Conservation (phyloP, 1,140 invertebrate genomes). For the Drosophila tsacasi region DNA sequence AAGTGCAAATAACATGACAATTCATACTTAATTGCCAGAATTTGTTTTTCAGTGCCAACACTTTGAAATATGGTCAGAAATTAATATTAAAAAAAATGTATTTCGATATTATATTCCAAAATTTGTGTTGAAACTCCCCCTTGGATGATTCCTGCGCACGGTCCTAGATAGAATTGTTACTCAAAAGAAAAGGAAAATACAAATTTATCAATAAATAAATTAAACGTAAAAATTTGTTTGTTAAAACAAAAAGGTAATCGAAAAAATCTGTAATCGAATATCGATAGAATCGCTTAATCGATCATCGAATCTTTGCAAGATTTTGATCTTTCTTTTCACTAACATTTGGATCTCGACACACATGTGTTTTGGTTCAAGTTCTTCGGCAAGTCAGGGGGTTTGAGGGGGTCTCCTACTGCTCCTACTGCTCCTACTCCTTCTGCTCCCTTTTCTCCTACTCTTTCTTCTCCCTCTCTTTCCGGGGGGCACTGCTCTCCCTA, state of each 20-base stretch:
- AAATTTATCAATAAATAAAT: neutral
- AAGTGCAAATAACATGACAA: too few species aligned
- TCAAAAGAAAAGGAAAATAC: conserved; percentile 25
- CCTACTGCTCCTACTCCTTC: neutral
- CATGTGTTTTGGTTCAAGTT: conserved; percentile 66
- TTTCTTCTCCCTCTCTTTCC: neutral
- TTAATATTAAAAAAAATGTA: too few species aligned
- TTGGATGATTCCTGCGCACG: too few species aligned
- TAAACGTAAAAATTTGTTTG: neutral
- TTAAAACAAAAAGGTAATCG: conserved; percentile 1
- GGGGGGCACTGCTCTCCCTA: conserved; percentile 7
- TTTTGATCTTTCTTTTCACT: conserved; percentile 53
- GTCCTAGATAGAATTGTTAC: too few species aligned
- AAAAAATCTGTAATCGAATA: conserved; percentile 50
- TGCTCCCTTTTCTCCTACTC: conserved; percentile 3
- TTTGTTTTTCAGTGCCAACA: too few species aligned
- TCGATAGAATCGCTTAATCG: conserved; percentile 14
- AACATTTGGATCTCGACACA: conserved; percentile 55
- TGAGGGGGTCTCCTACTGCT: neutral
- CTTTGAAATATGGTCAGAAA: too few species aligned
- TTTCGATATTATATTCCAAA: too few species aligned
- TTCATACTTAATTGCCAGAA: too few species aligned
- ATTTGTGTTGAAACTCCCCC: too few species aligned
- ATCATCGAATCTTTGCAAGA: conserved; percentile 55
- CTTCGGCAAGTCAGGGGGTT: conserved; percentile 46